Percentiles rank a stretch among this genome's conserved stretches.
Evolutionary conservation across 2,888 invertebrate species (phyloP).

Genomic region (Sinohyriopsis cumingii): DNA sequence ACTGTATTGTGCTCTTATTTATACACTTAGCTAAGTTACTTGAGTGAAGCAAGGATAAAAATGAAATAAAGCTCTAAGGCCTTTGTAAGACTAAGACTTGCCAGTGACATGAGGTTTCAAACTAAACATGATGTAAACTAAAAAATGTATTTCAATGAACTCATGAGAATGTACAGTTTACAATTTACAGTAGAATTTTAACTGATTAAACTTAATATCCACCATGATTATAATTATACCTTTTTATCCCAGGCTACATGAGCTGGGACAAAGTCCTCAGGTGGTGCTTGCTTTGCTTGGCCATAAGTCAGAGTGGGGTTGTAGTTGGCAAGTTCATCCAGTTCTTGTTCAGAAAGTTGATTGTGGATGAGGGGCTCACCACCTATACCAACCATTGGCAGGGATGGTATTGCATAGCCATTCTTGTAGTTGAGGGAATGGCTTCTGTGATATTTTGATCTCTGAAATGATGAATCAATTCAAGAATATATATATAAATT

Average conservation of each 20-base stretch:
- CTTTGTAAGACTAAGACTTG: too few species aligned
- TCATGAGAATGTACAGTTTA: too few species aligned
- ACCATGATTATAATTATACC: conserved; percentile 43
- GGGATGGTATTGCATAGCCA: conserved; percentile 66
- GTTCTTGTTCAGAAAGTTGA: conserved; percentile 68
- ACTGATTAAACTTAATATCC: too few species aligned
- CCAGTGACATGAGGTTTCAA: too few species aligned
- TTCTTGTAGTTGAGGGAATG: conserved; percentile 70
- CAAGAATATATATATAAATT: neutral
- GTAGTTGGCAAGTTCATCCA: conserved; percentile 71
- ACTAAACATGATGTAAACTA: too few species aligned
- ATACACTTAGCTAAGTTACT: too few species aligned
- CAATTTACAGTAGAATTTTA: too few species aligned
- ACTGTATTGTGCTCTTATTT: too few species aligned
- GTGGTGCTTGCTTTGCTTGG: conserved; percentile 71
- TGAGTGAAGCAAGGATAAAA: too few species aligned
- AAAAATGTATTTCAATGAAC: too few species aligned
- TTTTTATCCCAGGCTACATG: conserved; percentile 73
- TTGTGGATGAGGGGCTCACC: conserved; percentile 66
- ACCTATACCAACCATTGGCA: conserved; percentile 68
- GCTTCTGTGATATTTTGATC: conserved; percentile 68
- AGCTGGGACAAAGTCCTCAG: conserved; percentile 71
- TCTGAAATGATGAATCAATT: conserved; percentile 54
- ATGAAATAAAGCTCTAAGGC: too few species aligned
- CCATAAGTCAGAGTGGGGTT: conserved; percentile 72